These are phyloP conservation scores for Sylvilagus floridanus DNA, from an alignment of 2,797 vertebrate species.

Conservation along the genomic window DNA sequence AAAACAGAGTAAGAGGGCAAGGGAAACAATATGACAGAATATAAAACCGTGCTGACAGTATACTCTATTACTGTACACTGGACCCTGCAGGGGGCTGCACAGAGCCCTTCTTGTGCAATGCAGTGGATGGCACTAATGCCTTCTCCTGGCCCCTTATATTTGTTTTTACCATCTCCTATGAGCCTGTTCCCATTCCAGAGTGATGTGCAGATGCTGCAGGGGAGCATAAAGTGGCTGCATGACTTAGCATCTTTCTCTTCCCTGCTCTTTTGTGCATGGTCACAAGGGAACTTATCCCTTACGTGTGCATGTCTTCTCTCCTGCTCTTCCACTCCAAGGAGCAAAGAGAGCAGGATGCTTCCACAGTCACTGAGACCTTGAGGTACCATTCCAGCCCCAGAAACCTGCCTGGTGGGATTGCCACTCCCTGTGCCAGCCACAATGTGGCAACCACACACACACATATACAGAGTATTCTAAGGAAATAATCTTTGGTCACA, in stretches of 20 bases:
- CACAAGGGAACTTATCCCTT: not conserved
- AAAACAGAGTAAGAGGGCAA: too few relatives aligned
- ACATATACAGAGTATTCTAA: constrained; percentile 75
- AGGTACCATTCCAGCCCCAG: constrained; percentile 59
- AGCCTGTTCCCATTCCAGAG: constrained; percentile 95
- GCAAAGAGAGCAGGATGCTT: too few relatives aligned
- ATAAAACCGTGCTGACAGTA: constrained; percentile 93
- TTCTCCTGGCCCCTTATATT: constrained; percentile 98
- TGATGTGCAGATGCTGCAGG: constrained; percentile 95
- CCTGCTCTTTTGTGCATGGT: not conserved
- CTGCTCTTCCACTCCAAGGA: too few relatives aligned
- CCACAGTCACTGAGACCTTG: not conserved
- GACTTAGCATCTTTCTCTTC: constrained; percentile 79
- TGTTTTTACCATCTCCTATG: constrained; percentile 98
- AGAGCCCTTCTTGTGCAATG: constrained; percentile 97
- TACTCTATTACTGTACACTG: constrained; percentile 99
- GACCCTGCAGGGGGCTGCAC: constrained; percentile 98
- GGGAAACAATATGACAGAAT: too few relatives aligned
- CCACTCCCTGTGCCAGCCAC: not conserved
- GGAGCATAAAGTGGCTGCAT: constrained; percentile 96
- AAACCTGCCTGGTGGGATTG: not conserved
- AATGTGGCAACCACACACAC: not conserved
- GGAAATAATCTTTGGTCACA: constrained; percentile 84
- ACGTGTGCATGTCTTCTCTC: not conserved
- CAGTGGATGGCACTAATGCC: constrained; percentile 96